Evolutionary conservation across 2,797 vertebrate species (phyloP), one percentile per base, ranked within the genome.

Genomic region (Lacerta bilineata): DNA sequence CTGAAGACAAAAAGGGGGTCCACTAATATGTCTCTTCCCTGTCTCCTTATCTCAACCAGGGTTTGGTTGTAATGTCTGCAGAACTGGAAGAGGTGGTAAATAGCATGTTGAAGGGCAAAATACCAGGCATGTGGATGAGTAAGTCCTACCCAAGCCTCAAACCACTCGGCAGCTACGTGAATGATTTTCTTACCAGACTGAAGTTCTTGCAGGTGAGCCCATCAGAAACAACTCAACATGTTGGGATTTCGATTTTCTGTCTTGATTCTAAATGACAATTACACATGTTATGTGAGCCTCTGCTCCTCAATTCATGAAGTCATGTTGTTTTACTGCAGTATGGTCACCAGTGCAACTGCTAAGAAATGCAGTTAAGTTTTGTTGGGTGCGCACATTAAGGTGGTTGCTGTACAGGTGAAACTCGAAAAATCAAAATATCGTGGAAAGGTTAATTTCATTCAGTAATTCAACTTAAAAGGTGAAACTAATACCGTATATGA

Each of bases 101-200:
- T 88, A 98, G 98, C 95, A 98, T 98, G 87, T 88, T 99, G 90
- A 98, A 96, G 76, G 98, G 98, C 74, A 97, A 97, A 76, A 97
- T 98, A 86, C 98, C 98, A 1, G 97, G 89, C 61, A 97, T 98
- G 95, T 98, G 98, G 98, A 98, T 98, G 97, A 97, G 95, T 39
- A 98, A 98, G 94, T 98, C 98, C 2, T 98, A 98, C 92, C 98
- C 98, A 76, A 98, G 98, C 95, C 98, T 98, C 85, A 99, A 98
- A 93, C 97, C 98, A 0, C 97, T 98, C 55, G 98, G 98, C 86
- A 97, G 98, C 94, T 98, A 98, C 3, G 93, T 98, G 91, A 98
- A 90, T 2, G 98, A 98, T 95, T 98, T 98, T 92, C 95, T 99
- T 72, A 92, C 97, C 25, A 96, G 98, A 84, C 96, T 99, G 11